Percentiles rank a stretch among this genome's conserved stretches.
Conservation (phyloP, 2,797 vertebrate species). For the Paedocypris micromegethes region DNA sequence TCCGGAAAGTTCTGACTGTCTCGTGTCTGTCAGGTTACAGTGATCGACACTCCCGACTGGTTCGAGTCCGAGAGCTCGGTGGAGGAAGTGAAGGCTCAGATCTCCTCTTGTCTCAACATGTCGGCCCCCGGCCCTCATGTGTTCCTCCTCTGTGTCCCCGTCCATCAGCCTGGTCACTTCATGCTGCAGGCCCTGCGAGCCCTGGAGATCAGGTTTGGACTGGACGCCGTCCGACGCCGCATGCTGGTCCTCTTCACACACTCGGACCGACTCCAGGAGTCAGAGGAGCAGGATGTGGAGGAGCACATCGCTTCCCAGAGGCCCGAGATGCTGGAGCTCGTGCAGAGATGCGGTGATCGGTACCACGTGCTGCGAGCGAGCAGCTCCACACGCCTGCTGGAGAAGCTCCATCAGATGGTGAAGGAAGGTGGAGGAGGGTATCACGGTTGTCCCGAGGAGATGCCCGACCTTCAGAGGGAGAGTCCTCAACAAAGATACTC, state of each 20-base stretch:
- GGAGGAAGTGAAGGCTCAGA: conserved; percentile 61
- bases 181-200: conserved; percentile 58
- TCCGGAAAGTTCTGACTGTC: background rate
- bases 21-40: conserved; percentile 56
- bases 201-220: conserved; percentile 60
- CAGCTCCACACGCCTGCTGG: conserved; percentile 59
- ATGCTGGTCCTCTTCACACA: conserved; percentile 68
- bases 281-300: conserved; percentile 50
- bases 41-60: conserved; percentile 74
- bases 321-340: conserved; percentile 65
- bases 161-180: conserved; percentile 58
- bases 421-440: conserved; percentile 60
- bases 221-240: conserved; percentile 49
- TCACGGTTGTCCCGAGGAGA: conserved; percentile 58
- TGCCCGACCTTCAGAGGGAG: conserved; percentile 43
- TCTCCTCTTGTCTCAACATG: conserved; percentile 64
- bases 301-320: conserved; percentile 58
- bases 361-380: conserved; percentile 63
- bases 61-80: conserved; percentile 58
- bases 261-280: conserved; percentile 53
- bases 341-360: conserved; percentile 68
- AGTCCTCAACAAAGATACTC: conserved; percentile 25
- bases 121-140: conserved; percentile 68
- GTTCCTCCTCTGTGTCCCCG: conserved; percentile 70
- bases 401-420: conserved; percentile 67